Evolutionary conservation across 2,797 vertebrate genomes (phyloP).

Genomic region (Eospalax fontanierii): DNA sequence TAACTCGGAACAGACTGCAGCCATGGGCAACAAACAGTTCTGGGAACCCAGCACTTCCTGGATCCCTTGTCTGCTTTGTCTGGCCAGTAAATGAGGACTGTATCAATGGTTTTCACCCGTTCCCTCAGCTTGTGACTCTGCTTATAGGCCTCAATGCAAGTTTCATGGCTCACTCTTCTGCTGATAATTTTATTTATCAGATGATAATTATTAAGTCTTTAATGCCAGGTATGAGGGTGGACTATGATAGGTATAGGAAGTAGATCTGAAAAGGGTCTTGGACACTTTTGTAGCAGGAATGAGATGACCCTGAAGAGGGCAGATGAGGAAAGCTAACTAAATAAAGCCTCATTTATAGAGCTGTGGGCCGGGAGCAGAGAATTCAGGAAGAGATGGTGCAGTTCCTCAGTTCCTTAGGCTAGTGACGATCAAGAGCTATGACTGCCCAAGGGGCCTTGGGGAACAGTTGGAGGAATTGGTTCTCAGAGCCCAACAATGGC

Average conservation of each 20-base stretch:
- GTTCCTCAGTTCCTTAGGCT: neutral
- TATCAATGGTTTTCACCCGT: rapidly evolving
- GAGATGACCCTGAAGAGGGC: neutral
- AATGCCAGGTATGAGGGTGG: neutral
- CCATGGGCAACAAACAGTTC: neutral
- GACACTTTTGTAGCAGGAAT: neutral
- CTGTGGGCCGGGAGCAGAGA: neutral
- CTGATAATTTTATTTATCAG: neutral
- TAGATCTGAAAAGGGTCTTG: neutral
- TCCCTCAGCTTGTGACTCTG: neutral
- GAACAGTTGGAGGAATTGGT: neutral
- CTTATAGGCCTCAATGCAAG: neutral
- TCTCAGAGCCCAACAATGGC: neutral
- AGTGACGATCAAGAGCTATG: neutral
- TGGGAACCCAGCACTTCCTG: neutral
- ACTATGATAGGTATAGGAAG: neutral
- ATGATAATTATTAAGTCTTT: neutral
- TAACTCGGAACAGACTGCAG: conserved; percentile 72
- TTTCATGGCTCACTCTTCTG: neutral
- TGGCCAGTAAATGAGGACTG: neutral
- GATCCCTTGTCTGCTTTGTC: neutral
- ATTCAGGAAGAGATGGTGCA: neutral
- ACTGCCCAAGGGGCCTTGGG: neutral
- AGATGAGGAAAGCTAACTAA: neutral
- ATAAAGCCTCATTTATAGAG: neutral